Conservation (phyloP, 2,113 vertebrate species). For the Motacilla tschutschensis region DNA sequence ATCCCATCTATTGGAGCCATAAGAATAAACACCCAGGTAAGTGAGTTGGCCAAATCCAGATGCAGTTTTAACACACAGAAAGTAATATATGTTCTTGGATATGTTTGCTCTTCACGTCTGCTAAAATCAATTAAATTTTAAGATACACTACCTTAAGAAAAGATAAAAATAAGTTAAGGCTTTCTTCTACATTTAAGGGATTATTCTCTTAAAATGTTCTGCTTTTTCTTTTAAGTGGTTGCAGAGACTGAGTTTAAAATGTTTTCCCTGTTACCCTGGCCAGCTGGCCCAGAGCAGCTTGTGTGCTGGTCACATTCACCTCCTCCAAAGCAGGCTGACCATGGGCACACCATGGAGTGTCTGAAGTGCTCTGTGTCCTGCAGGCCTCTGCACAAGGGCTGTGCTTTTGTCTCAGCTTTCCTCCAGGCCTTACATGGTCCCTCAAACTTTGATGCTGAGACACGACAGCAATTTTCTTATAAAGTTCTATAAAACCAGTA, state of each 20-base stretch:
- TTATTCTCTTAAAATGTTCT: not conserved
- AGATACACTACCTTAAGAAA: not conserved
- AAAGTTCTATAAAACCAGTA: not conserved
- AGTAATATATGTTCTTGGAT: not conserved
- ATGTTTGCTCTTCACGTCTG: not conserved
- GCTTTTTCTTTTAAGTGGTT: not conserved
- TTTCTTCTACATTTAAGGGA: not conserved
- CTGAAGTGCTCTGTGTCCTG: not conserved
- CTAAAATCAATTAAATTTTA: not conserved
- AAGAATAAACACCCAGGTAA: slow-evolving; percentile 97
- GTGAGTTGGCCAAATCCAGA: not conserved
- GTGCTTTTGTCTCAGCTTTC: not conserved
- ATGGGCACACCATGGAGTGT: fast-evolving
- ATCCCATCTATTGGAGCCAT: slow-evolving; percentile 97
- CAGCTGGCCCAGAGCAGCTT: not conserved
- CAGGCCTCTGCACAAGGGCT: not conserved
- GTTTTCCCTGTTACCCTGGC: not conserved
- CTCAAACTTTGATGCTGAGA: not conserved
- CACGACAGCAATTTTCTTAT: fast-evolving
- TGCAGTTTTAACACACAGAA: not conserved
- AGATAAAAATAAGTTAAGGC: fast-evolving
- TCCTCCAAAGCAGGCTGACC: not conserved
- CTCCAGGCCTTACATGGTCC: not conserved
- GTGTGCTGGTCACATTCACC: fast-evolving
- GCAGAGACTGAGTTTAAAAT: not conserved